Conservation (phyloP, 2,888 invertebrate species). For the Acleris literana region DNA sequence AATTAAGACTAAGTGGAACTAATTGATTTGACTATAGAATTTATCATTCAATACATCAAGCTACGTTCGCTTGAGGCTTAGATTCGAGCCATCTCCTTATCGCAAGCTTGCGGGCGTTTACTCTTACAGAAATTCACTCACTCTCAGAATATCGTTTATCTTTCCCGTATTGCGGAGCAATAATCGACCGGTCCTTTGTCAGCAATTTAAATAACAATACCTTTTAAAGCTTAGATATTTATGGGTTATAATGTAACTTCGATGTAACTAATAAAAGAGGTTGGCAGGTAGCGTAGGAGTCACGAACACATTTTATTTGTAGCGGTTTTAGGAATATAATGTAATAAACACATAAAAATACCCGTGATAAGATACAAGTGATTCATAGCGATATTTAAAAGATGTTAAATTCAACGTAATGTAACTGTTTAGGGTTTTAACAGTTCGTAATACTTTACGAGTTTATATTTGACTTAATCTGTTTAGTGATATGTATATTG, state of each 20-base stretch:
- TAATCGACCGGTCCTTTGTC: constrained; percentile 35
- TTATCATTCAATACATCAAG: no score
- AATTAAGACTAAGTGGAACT: no score
- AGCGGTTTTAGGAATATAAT: constrained; percentile 2
- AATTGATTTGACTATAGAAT: no score
- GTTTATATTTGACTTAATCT: background rate
- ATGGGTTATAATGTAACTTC: constrained; percentile 16
- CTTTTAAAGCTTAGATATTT: constrained; percentile 31
- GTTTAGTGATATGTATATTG: no score
- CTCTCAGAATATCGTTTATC: constrained; percentile 33
- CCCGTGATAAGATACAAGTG: constrained; percentile 15
- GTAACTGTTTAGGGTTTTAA: constrained; percentile 7
- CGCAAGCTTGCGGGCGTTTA: constrained; percentile 21
- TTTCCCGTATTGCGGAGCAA: constrained; percentile 24
- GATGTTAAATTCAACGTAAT: constrained; percentile 6
- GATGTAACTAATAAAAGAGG: constrained; percentile 27
- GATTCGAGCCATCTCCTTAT: constrained; percentile 3
- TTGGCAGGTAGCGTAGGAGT: constrained; percentile 23
- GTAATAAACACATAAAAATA: constrained; percentile 4
- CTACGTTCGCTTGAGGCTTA: background rate
- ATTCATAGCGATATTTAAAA: constrained; percentile 10
- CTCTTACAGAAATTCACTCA: constrained; percentile 33
- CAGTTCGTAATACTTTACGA: constrained; percentile 12
- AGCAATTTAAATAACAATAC: constrained; percentile 35
- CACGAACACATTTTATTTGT: constrained; percentile 16